A percentile compares a stretch with the other conserved stretches of the same genome.
These are phyloP conservation scores for Threskiornis aethiopicus DNA, from an alignment of 2,797 vertebrate species.

Conservation along the genomic window DNA sequence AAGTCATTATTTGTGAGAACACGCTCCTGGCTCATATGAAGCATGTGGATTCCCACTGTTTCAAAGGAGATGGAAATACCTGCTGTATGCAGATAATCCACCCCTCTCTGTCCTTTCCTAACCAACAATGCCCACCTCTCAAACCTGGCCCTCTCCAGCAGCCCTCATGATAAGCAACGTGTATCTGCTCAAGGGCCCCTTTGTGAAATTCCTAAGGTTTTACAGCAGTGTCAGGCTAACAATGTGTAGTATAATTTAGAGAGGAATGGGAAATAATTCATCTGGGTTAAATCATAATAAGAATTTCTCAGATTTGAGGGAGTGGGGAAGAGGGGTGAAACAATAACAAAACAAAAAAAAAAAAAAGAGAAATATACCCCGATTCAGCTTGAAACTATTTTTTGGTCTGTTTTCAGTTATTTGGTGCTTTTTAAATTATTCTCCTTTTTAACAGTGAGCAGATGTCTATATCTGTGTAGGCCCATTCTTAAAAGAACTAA, in stretches of 20 bases:
- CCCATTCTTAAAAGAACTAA: neutral
- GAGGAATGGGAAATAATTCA: neutral
- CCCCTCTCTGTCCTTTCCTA: neutral
- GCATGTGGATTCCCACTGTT: neutral
- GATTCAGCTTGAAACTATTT: neutral
- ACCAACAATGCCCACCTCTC: neutral
- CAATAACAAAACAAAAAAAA: neutral
- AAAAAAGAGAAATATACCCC: neutral
- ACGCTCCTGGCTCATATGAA: neutral
- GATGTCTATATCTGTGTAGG: neutral
- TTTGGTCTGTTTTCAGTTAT: neutral
- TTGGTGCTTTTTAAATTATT: neutral
- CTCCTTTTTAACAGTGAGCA: neutral
- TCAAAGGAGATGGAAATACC: constrained; percentile 30
- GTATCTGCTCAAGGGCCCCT: neutral
- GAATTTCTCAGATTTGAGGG: neutral
- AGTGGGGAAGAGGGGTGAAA: neutral
- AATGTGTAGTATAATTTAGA: neutral
- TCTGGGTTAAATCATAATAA: neutral
- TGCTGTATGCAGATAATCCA: constrained; percentile 10
- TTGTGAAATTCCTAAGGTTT: neutral
- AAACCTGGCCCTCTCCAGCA: neutral
- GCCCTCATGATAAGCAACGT: neutral
- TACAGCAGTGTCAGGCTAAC: neutral
- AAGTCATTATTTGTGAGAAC: constrained; percentile 37